Evolutionary conservation across 2,113 vertebrate genomes (phyloP), one percentile per base, ranked within the genome.

Genomic region (Sylvietta virens): DNA sequence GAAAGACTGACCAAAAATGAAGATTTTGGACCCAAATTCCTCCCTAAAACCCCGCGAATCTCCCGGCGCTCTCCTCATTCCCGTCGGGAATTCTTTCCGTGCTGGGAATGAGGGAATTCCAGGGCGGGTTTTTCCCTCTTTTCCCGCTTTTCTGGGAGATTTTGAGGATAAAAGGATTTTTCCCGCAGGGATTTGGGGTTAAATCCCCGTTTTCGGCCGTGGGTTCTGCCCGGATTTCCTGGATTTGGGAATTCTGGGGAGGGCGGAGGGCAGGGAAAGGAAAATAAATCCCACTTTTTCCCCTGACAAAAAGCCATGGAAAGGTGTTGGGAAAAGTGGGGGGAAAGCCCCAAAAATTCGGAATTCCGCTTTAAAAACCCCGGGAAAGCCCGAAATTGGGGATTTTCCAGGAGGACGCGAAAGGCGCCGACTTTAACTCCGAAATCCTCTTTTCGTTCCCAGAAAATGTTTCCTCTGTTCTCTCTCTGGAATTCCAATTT

Each of bases 1-100:
- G 7, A 45, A 47, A 81, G n/a, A n/a, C n/a, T n/a, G 42, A 15
- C 4, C 4, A 6, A 14, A 51, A 51, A 26, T 6, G 0, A 17
- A 64, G 53, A 33, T 7, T 3, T 2, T 1, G 27, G 61, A 10
- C 22, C 8, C 18, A 40, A 40, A 51, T 8, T 17, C n/a, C 39
- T 15, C 7, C n/a, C 14, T 6, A 9, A 13, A 45, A 39, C 2
- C 8, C 30, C 48, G 23, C 47, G 47, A 19, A 7, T 45, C 44
- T 19, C 8, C 18, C 44, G 7, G 44, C 19, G 44, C 44, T 17
- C 44, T 45, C 18, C 44, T 20, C 44, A 19, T 30, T 44, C 15
- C 18, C 18, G 27, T 6, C 74, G 13, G 74, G 33, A 35, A 19
- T 26, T 23, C 21, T 48, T 48, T 11, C 48, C 44, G 44, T 9